Base-by-base conservation (phyloP, 2,113 vertebrate genomes). In the Bubo scandiacus region DNA sequence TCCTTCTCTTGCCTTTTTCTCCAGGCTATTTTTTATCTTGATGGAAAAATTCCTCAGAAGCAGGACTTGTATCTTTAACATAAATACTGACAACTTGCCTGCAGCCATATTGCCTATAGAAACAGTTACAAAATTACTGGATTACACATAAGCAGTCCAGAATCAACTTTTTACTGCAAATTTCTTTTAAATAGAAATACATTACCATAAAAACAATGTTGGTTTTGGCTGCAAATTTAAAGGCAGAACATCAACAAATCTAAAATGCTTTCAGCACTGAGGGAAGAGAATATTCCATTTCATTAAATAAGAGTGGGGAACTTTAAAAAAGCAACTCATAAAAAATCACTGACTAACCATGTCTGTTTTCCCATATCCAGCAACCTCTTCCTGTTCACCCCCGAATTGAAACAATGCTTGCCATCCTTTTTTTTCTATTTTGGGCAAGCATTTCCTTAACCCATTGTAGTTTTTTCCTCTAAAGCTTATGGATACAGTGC, bases 11-110 rank as follows among this genome's bases (percentile, higher is more conserved):
- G 36, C 3, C 0, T 91, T 90, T 86, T 94, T 87, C 89, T 92
- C 47, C 21, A 58, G 82, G 75, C n/a, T 89, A 57, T 42, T 85
- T 30, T 96, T 96, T 92, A 74, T 70, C 51, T 47, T 88, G 54
- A 59, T 66, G 49, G 29, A 71, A 86, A 88, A 90, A 57, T 85
- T 84, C 17, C 58, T 90, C 82, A 81, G 66, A 90, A 88, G 5
- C 51, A 65, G 38, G 38, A 62, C 87, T 86, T 80, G 8, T 94
- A 61, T 57, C 45, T 94, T 73, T 71, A 86, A 79, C 49, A 80
- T 73, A 93, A 94, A 88, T 65, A 88, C 29, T 92, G 87, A 92
- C 72, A 94, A 54, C 42, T 95, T 58, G 55, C 66, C 52, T 68
- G 18, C 7, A 22, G 80, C 36, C 86, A 29, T 68, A 67, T 34